Evolutionary conservation across 2,113 vertebrate genomes (phyloP), one percentile per base, ranked within the genome.

Genomic region (Furnarius figulus): DNA sequence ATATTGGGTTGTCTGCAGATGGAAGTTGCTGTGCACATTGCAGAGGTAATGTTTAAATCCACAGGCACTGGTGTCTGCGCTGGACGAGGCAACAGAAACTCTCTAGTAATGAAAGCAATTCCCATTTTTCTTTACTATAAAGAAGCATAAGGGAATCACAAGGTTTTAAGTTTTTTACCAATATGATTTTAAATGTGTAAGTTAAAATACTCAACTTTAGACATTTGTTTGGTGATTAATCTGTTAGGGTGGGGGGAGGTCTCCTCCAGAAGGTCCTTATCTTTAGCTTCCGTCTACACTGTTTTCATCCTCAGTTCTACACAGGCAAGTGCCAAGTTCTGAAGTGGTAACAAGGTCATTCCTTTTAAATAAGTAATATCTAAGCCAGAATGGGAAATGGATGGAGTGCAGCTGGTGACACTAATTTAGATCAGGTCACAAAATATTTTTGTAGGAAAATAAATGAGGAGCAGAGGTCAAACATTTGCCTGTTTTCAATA

Each of bases 401-500:
- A 91, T 85, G 59, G 59, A 90, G 63, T 83, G 35, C 80, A 47
- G 63, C 50, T n/a, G 2, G 55, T 96, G 94, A 90, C 75, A 80
- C 85, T 95, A 77, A 94, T 95, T 96, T 94, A 93, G 71, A 93
- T 88, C 23, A 63, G 91, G 90, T 95, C 87, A 95, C n/a, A 84
- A 84, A 89, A 66, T 89, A 81, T 82, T 95, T 96, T 88, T 23
- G 20, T 89, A 31, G 58, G 61, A 73, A 91, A 84, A 94, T 81
- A 94, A 91, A 94, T 91, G 86, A 92, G 47, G 86, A 83, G 44
- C 75, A 95, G 76, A 94, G 78, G 89, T 94, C 89, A 94, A 91
- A 95, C 2, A 5, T 50, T 87, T 70, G 52, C 56, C 73, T 84
- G 15, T 70, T 89, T 87, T 55, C 47, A 63, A 3, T 61, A 77